Evolutionary conservation across 2,113 vertebrate genomes (phyloP).

Genomic region (Typhlomys cinereus): DNA sequence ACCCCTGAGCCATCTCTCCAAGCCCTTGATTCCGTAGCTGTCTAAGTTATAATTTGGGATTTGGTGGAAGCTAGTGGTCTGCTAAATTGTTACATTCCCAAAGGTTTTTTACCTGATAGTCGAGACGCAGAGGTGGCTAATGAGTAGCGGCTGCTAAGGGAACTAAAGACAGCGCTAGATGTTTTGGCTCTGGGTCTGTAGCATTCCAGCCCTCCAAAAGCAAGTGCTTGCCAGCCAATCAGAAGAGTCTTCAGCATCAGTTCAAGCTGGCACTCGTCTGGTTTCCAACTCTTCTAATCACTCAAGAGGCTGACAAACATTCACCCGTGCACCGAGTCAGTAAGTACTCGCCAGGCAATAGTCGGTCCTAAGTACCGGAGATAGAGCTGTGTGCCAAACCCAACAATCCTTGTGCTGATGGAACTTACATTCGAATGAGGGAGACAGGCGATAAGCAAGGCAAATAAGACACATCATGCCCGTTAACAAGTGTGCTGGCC

Average conservation of each 20-base stretch:
- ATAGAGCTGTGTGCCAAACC: background rate
- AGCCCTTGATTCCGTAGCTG: too few relatives aligned
- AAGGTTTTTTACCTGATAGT: background rate
- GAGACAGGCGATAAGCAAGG: background rate
- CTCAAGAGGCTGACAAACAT: background rate
- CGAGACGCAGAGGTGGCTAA: background rate
- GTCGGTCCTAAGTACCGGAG: background rate
- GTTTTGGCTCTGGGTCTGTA: too few relatives aligned
- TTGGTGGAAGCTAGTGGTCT: too few relatives aligned
- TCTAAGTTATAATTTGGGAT: too few relatives aligned
- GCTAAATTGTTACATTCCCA: background rate
- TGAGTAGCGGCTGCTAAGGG: background rate
- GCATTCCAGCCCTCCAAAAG: too few relatives aligned
- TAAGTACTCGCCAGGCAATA: background rate
- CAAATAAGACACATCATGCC: background rate
- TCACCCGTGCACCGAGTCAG: background rate
- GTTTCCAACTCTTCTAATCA: background rate
- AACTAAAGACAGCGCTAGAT: too few relatives aligned
- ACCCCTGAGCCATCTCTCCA: too few relatives aligned
- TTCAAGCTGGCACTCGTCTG: background rate
- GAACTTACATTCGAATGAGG: background rate
- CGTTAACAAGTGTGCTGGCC: background rate
- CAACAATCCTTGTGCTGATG: background rate
- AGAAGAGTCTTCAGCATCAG: too few relatives aligned
- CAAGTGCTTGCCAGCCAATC: too few relatives aligned